Evolutionary conservation across 2,113 vertebrate genomes (phyloP), one percentile per base, ranked within the genome.

Genomic region (Marmota flaviventris): DNA sequence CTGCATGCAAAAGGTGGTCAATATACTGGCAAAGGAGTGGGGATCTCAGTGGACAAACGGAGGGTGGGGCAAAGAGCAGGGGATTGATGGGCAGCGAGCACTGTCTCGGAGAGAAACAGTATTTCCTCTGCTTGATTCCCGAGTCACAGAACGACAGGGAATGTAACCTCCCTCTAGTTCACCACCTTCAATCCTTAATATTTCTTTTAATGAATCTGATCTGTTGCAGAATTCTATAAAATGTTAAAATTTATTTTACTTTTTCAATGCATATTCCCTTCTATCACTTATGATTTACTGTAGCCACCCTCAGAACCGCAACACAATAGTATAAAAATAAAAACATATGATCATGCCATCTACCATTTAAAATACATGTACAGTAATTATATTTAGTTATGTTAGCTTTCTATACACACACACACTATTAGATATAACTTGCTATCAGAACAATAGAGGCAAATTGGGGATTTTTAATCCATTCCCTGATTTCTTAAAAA

Each of bases 381-480:
- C 5, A 72, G 8, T 5, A 58, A 82, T 89, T 37, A 24, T 78
- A 48, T 78, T 84, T 78, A 84, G 18, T 85, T 65, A 90, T 67
- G 45, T 65, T 72, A 78, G 4, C 39, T 53, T 63, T 85, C 61
- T 69, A 25, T 24, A 27, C 45, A 42, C 63, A 32, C 63, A 32
- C 39, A 4, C 0, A 48, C 32, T 34, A 34, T 42, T 69, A 12
- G 2, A 27, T 70, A 63, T 39, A 24, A 86, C 37, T 91, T 94
- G 56, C 32, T 17, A 78, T 67, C n/a, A 85, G 17, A 85, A 9
- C 4, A 61, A 20, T 61, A 61, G 22, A 24, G 20, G 58, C 81
- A 97, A 97, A 79, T 85, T 69, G 32, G 84, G 94, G 87, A 97
- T 95, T 97, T 98, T 98, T 92, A 94, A 83, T 76, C 20, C 0